phyloP scores from a whole-genome alignment of 2,113 vertebrate genomes.

The Grammomys dolichurus region DNA sequence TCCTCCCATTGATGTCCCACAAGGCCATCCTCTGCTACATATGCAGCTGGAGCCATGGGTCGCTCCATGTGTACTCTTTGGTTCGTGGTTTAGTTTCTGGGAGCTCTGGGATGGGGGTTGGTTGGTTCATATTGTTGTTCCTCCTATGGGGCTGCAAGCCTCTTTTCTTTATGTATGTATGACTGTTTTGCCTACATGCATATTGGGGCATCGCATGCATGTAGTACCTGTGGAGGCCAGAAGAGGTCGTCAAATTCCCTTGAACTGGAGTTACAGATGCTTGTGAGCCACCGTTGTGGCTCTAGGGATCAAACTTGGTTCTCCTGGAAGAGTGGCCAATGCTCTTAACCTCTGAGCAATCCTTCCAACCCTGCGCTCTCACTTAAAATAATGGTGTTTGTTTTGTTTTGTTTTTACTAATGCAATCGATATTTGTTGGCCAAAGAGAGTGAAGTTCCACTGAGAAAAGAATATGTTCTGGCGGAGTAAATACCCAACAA shows the following conservation, averaged over 20 bases:
- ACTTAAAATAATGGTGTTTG: not conserved
- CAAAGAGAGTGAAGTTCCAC: not conserved
- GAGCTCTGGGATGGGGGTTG: too few relatives aligned
- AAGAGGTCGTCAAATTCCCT: not conserved
- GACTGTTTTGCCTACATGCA: not conserved
- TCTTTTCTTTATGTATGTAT: too few relatives aligned
- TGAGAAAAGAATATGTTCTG: not conserved
- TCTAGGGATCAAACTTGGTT: not conserved
- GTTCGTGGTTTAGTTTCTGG: too few relatives aligned
- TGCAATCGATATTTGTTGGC: not conserved
- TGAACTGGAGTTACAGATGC: not conserved
- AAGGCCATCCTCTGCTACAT: too few relatives aligned
- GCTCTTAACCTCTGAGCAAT: not conserved
- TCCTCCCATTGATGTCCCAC: too few relatives aligned
- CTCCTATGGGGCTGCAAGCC: too few relatives aligned
- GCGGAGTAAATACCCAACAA: not conserved
- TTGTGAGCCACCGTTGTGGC: not conserved
- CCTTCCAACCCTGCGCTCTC: not conserved
- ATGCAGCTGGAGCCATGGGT: too few relatives aligned
- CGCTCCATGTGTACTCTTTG: too few relatives aligned
- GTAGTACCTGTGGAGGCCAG: too few relatives aligned
- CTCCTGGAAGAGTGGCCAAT: not conserved
- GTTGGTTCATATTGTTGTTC: too few relatives aligned
- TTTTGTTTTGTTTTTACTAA: not conserved
- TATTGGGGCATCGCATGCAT: too few relatives aligned